Base-by-base conservation (phyloP, 2,888 invertebrate genomes). In the Sinohyriopsis cumingii region DNA sequence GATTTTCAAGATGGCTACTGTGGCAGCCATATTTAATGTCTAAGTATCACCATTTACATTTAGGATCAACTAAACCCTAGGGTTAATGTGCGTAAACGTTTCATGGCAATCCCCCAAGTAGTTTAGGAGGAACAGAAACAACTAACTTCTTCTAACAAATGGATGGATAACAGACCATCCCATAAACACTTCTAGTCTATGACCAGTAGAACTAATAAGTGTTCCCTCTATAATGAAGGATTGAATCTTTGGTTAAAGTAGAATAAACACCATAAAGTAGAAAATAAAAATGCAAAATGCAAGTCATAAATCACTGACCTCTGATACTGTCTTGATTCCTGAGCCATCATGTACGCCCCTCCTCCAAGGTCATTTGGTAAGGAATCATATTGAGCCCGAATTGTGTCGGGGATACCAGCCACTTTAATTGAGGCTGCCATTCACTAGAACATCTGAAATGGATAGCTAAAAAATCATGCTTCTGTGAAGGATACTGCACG, bases 251-350 rank as follows among this genome's bases (percentile, higher is more conserved):
- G 33, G 9, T 61, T n/a, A n/a, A 20, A 7, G 25, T 61, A 24
- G 25, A 24, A 20, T 20, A 7, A 61, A 24, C 61, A 28, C 61
- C 25, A 25, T 61, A 3, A 24, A 22, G 25, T 9, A 22, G 9
- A 28, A 22, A 20, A 61, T 25, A 24, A 24, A n/a, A 24, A 61
- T 61, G 22, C 24, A 24, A n/a, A 12, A 61, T 61, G 22, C 24
- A 24, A 22, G 59, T 59, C 22, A 24, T 22, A 59, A 22, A 62
- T 19, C 15, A 64, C 45, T 12, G 28, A 77, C 77, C 77, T 77
- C 60, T 77, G 77, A 71, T 77, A 72, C 45, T 75, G 74, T 66
- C 69, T 72, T 55, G 75, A 71, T 59, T 71, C 77, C 63, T 75
- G 73, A 60, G 67, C 69, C 54, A 75, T 73, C 77, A 77, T 75